Evolutionary conservation across 2,888 invertebrate genomes (phyloP).

Genomic region (Branchellion lobata): DNA sequence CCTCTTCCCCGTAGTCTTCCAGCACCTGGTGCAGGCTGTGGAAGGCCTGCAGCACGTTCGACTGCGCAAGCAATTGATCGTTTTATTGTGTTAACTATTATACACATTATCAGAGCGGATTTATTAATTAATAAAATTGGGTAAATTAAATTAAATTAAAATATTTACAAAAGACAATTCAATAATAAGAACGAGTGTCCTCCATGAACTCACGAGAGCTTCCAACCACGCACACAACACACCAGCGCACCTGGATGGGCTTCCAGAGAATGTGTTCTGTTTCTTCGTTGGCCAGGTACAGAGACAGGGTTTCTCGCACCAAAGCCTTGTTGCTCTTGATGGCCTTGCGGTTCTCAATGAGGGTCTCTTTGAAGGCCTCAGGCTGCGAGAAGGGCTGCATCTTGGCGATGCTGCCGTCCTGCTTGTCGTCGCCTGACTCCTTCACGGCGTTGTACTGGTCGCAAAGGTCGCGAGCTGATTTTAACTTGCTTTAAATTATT

Average conservation of each 20-base stretch:
- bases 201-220: too few species aligned
- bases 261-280: constrained; percentile 94
- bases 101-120: background rate
- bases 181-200: constrained; percentile 50
- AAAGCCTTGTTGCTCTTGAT: background rate
- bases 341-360: background rate
- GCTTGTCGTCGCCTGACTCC: background rate
- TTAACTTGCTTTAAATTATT: too few species aligned
- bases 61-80: constrained; percentile 54
- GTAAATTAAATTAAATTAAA: background rate
- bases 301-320: constrained; percentile 77
- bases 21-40: constrained; percentile 77
- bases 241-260: constrained; percentile 88
- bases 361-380: background rate
- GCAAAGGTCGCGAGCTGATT: too few species aligned
- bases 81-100: background rate
- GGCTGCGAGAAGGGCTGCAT: constrained; percentile 12
- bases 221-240: too few species aligned
- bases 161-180: constrained; percentile 48
- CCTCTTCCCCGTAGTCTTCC: constrained; percentile 73
- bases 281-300: constrained; percentile 92
- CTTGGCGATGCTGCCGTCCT: background rate
- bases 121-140: background rate
- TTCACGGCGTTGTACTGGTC: background rate
- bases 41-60: constrained; percentile 78